Evolutionary conservation across 2,113 vertebrate genomes (phyloP), one percentile per base, ranked within the genome.

Genomic region (Halcyon malimbica): DNA sequence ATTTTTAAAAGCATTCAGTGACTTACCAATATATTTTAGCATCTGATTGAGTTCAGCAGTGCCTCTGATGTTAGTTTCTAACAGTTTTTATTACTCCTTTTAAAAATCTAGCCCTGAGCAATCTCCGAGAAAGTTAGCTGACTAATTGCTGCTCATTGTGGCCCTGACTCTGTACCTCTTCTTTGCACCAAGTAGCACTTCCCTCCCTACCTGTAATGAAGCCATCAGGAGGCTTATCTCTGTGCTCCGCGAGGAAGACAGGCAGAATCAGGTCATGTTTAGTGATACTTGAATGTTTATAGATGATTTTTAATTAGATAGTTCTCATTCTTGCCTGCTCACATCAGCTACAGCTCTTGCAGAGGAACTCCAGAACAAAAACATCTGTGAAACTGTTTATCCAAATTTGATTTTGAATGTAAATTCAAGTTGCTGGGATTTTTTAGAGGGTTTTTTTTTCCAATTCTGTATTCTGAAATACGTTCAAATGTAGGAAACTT

Each of bases 241-340:
- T 37, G 60, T 2, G 6, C 68, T 90, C 65, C 90, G 76, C 0
- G 0, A 85, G 56, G 56, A 77, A 94, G 93, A 92, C 42, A 68
- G 71, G n/a, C 67, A 96, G 90, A 95, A 94, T 76, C 73, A 80
- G 85, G 29, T 31, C 48, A 37, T 8, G 3, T 56, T 62, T 74
- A 88, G 68, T 42, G 83, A 97, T 94, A 96, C 90, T 97, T 97
- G 94, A 97, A 97, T 90, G 37, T 97, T 96, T 88, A 94, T 63
- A 91, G 65, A 37, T 97, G 31, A 65, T 68, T 94, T 95, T 87
- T 69, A 69, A 44, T 74, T 93, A 86, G 44, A 42, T 33, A 35
- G 60, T 90, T 81, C 83, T 94, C 42, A n/a, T 91, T 87, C 93
- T 96, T 78, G 39, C 87, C 77, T 89, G 81, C 90, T 95, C n/a